A percentile compares a stretch with the other conserved stretches of the same genome.
These are phyloP conservation scores for Drosophila bipectinata DNA, from an alignment of 1,140 invertebrate species.

Conservation along the genomic window DNA sequence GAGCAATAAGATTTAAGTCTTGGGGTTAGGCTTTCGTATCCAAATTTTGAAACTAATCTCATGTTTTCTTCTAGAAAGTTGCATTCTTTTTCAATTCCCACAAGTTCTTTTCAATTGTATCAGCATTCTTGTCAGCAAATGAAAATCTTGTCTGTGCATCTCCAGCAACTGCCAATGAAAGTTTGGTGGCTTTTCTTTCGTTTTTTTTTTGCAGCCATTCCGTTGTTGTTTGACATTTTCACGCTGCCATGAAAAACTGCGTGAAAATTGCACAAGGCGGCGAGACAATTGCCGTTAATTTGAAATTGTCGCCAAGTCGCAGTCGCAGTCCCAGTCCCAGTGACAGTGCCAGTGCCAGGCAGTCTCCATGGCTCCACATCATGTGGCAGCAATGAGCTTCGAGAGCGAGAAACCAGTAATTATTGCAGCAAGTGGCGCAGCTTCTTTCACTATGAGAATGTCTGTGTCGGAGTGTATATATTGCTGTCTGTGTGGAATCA, in stretches of 20 bases:
- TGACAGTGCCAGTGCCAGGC: constrained; percentile 1
- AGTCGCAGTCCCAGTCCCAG: constrained; percentile 10
- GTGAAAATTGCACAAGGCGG: constrained; percentile 76
- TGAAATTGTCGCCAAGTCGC: constrained; percentile 75
- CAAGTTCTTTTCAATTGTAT: constrained; percentile 7
- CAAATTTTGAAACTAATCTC: not conserved
- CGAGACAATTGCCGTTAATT: constrained; percentile 80
- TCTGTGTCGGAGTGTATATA: constrained; percentile 16
- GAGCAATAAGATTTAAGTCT: not conserved
- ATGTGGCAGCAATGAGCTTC: constrained; percentile 12
- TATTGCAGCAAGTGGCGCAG: constrained; percentile 70
- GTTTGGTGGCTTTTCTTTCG: constrained; percentile 56
- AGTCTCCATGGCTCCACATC: not conserved
- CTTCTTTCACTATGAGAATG: constrained; percentile 71
- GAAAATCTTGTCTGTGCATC: constrained; percentile 25
- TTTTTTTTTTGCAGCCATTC: constrained; percentile 20
- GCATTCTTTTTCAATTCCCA: not conserved
- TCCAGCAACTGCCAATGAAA: constrained; percentile 53
- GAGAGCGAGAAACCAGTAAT: constrained; percentile 69
- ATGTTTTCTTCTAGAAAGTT: not conserved
- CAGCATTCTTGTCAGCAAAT: constrained; percentile 2
- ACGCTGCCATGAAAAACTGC: constrained; percentile 71
- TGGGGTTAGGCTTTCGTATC: not conserved
- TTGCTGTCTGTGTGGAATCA: constrained; percentile 62
- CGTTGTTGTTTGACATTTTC: constrained; percentile 52